These are phyloP conservation scores for Gallinago solitaria DNA, from an alignment of 2,797 vertebrate species.

Conservation along the genomic window DNA sequence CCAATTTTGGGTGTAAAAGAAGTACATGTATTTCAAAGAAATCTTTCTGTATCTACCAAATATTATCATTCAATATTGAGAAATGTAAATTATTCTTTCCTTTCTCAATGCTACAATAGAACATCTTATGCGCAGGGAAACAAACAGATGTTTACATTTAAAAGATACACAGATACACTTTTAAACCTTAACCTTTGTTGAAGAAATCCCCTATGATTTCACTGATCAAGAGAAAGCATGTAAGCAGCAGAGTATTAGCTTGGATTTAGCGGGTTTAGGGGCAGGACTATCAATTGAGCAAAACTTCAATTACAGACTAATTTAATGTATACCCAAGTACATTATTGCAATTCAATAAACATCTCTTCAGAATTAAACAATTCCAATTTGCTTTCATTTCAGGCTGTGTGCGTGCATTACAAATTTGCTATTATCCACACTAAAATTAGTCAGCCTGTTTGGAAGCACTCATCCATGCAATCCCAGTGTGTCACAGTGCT, in stretches of 20 bases:
- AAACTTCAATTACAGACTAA: slow-evolving; percentile 67
- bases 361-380: slow-evolving; percentile 65
- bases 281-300: neutral
- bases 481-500: neutral
- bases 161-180: neutral
- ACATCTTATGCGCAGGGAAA: neutral
- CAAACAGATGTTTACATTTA: neutral
- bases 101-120: neutral
- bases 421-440: slow-evolving; percentile 27
- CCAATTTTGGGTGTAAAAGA: neutral
- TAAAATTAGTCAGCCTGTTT: neutral
- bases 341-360: slow-evolving; percentile 71
- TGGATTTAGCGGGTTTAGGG: slow-evolving; percentile 40
- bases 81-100: neutral
- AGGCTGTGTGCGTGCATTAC: neutral
- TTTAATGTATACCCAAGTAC: slow-evolving; percentile 54
- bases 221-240: neutral
- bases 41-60: neutral
- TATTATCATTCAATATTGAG: neutral
- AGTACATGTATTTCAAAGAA: neutral
- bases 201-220: neutral
- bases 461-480: neutral
- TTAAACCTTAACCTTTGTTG: neutral
- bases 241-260: neutral
- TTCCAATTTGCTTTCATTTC: slow-evolving; percentile 61